Conservation (phyloP, 2,797 vertebrate genomes). For the Macrochelys suwanniensis region DNA sequence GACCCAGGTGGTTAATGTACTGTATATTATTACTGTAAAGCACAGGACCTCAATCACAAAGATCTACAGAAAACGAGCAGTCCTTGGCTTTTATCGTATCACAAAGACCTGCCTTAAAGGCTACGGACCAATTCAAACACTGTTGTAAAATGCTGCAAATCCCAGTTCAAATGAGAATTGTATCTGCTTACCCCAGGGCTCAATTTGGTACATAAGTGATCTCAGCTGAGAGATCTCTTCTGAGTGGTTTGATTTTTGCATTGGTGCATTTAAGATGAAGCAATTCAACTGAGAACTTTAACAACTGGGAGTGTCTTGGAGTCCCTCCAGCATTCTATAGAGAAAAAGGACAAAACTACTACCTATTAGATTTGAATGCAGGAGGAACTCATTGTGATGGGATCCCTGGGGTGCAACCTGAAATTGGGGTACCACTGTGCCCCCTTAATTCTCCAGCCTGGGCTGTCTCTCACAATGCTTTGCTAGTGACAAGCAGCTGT, state of each 20-base stretch:
- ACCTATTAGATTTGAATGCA: not conserved
- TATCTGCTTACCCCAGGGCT: not conserved
- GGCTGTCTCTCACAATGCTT: too few relatives aligned
- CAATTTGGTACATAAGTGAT: slow-evolving; percentile 26
- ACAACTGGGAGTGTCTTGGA: slow-evolving; percentile 10
- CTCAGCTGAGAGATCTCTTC: not conserved
- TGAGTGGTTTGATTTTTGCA: slow-evolving; percentile 1
- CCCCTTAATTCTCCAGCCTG: too few relatives aligned
- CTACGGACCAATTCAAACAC: not conserved
- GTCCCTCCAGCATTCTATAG: not conserved
- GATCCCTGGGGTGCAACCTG: too few relatives aligned
- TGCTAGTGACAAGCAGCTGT: too few relatives aligned
- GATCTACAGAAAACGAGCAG: slow-evolving; percentile 43
- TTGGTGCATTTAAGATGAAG: slow-evolving; percentile 16
- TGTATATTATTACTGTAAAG: slow-evolving; percentile 62
- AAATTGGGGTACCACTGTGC: too few relatives aligned
- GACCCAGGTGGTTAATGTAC: slow-evolving; percentile 57
- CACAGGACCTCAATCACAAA: slow-evolving; percentile 56
- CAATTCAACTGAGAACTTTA: not conserved
- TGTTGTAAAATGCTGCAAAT: not conserved
- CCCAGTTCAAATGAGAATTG: not conserved
- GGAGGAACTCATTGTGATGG: not conserved
- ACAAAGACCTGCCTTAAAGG: slow-evolving; percentile 40
- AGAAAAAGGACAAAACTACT: not conserved
- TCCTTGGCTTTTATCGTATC: slow-evolving; percentile 61